Percentiles rank a stretch among this genome's conserved stretches.
These are phyloP conservation scores for Siniperca chuatsi DNA, from an alignment of 2,113 vertebrate genomes.

Conservation along the genomic window DNA sequence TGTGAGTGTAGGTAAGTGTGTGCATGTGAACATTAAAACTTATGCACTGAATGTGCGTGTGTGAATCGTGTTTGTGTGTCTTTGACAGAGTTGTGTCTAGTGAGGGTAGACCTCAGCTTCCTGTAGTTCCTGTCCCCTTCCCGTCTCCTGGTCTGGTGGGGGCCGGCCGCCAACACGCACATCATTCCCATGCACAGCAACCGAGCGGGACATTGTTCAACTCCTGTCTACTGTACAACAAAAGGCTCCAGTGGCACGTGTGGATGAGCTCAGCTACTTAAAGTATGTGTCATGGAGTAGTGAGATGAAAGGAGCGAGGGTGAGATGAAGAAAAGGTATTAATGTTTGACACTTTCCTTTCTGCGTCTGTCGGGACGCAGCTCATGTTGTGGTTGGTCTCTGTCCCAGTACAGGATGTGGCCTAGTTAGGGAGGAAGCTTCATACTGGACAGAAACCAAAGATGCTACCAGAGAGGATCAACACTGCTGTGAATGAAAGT, in stretches of 20 bases:
- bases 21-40: slow-evolving; percentile 20
- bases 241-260: slow-evolving; percentile 47
- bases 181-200: slow-evolving; percentile 54
- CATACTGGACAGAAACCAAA: slow-evolving; percentile 67
- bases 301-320: slow-evolving; percentile 45
- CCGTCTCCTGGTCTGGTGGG: slow-evolving; percentile 68
- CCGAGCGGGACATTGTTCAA: slow-evolving; percentile 29
- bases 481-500: slow-evolving; percentile 45
- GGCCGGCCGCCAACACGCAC: slow-evolving; percentile 35
- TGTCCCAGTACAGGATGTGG: slow-evolving; percentile 72
- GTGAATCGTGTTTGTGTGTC: slow-evolving; percentile 60
- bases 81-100: slow-evolving; percentile 77
- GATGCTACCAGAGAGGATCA: slow-evolving; percentile 40
- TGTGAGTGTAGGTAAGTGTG: background rate
- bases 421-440: slow-evolving; percentile 67
- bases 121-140: slow-evolving; percentile 73
- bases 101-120: slow-evolving; percentile 75
- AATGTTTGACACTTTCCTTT: slow-evolving; percentile 58
- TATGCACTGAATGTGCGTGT: slow-evolving; percentile 10
- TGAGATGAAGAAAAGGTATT: slow-evolving; percentile 56
- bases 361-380: slow-evolving; percentile 47
- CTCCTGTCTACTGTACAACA: slow-evolving; percentile 55
- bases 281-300: slow-evolving; percentile 17
- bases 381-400: slow-evolving; percentile 52
- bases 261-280: slow-evolving; percentile 51